A percentile compares a stretch with the other conserved stretches of the same genome.
These are phyloP conservation scores for Andinoacara biseriatus DNA, from an alignment of 2,113 vertebrate species.

Conservation along the genomic window DNA sequence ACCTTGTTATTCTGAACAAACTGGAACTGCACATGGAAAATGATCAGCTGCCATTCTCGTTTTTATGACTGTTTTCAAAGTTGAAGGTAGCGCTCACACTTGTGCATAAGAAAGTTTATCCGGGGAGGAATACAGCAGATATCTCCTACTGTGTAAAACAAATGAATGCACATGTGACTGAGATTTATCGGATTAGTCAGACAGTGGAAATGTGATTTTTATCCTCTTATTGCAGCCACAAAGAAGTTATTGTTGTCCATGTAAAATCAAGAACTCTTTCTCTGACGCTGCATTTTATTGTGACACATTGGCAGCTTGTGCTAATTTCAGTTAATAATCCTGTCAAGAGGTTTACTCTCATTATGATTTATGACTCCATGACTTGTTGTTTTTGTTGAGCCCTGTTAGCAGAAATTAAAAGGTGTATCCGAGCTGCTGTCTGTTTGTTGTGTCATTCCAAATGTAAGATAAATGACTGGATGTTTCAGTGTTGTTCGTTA, in stretches of 20 bases:
- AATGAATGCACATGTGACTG: not conserved
- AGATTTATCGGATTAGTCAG: not conserved
- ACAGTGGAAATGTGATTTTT: not conserved
- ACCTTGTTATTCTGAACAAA: conserved; percentile 9
- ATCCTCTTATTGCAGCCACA: conserved; percentile 16
- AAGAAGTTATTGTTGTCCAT: conserved; percentile 41
- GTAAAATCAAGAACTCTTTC: conserved; percentile 3
- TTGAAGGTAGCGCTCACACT: not conserved
- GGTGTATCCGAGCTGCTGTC: conserved; percentile 14
- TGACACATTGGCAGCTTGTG: conserved; percentile 30
- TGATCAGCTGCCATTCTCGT: conserved; percentile 29
- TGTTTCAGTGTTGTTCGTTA: not conserved
- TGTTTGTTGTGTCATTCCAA: conserved; percentile 30
- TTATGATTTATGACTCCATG: conserved; percentile 34
- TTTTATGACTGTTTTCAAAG: conserved; percentile 1
- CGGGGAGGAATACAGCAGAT: not conserved
- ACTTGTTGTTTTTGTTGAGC: conserved; percentile 40
- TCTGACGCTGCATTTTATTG: conserved; percentile 4
- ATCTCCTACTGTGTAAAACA: not conserved
- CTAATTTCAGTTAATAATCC: conserved; percentile 18
- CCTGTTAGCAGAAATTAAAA: conserved; percentile 11
- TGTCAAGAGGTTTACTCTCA: conserved; percentile 16
- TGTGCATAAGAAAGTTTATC: not conserved
- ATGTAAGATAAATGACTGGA: not conserved
- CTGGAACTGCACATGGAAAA: conserved; percentile 38